Evolutionary conservation across 1,140 invertebrate species (phyloP), one percentile per base, ranked within the genome.

Genomic region (Dreissena rostriformis): DNA sequence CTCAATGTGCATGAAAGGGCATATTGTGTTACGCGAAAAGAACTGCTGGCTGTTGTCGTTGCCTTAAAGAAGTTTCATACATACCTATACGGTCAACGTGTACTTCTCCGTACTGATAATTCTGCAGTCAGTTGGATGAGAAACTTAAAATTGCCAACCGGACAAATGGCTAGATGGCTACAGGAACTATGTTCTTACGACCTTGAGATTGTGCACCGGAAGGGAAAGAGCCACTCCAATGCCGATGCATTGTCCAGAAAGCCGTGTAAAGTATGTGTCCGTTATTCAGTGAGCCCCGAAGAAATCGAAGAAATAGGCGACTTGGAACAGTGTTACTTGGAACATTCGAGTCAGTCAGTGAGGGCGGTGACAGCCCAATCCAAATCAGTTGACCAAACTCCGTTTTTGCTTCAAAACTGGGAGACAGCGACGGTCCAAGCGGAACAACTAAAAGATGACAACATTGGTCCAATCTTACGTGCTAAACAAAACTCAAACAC

Each of bases 1-100:
- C 73, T 90, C 6, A 87, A 63, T 29, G 70, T 29, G 24, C 84
- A 93, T 24, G 93, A 95, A 89, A 82, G 89, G 81, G 93, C 93
- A 14, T 95, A 95, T 86, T 89, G 87, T 68, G 76, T 80, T 11
- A 88, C 88, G 17, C 2, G 67, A 26, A 61, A 61, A 24, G 57
- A 61, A 12, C 22, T 61, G 66, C 29, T 26, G 5, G 22, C 29
- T 39, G 68, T 39, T 39, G 51, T 73, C 6, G 51, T 53, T n/a
- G 71, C 71, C 14, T 52, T 73, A 19, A 28, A 52, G 1, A 7
- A 52, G 7, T 89, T 89, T 71, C 63, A 85, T 26, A 39, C 39
- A 17, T 90, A 89, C 53, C 67, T 90, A 12, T 84, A 81, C 65
- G 88, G 90, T 14, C 57, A 75, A 74, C 51, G 75, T 29, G 79